A percentile compares a stretch with the other conserved stretches of the same genome.
Conservation (phyloP, 2,888 invertebrate genomes). For the Clusia tigrina region DNA sequence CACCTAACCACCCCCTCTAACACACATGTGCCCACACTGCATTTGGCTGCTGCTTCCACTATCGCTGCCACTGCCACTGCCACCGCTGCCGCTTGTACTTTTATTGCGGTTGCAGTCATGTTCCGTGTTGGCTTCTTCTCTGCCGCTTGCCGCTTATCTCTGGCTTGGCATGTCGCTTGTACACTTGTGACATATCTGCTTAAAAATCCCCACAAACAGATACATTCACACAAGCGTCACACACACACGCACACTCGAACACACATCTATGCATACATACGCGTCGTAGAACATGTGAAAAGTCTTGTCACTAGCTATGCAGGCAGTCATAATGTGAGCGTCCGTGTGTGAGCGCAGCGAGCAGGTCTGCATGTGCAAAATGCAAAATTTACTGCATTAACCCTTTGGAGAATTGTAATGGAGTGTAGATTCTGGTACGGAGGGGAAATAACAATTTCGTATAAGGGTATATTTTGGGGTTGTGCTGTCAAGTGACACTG, state of each 20-base stretch:
- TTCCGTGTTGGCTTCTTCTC: background rate
- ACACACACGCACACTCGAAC: conserved; percentile 2
- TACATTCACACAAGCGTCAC: background rate
- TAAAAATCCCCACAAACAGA: background rate
- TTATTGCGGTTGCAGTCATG: conserved; percentile 1
- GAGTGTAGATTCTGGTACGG: no score
- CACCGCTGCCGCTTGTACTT: background rate
- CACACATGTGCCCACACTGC: no score
- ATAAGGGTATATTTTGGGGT: no score
- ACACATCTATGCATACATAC: background rate
- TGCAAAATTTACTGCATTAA: background rate
- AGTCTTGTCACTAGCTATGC: conserved; percentile 1
- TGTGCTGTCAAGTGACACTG: no score
- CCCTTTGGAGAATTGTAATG: no score
- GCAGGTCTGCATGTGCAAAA: no score
- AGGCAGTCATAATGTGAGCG: background rate
- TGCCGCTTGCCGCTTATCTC: conserved; percentile 18
- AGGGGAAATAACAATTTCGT: no score
- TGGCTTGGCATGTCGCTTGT: conserved; percentile 22
- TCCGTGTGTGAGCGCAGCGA: background rate
- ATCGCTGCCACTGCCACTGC: background rate
- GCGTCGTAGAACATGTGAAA: background rate
- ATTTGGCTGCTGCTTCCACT: no score
- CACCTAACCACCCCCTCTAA: no score
- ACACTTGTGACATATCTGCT: conserved; percentile 6